Conservation (phyloP, 2,797 vertebrate species). For the Lophotriccus pileatus region DNA sequence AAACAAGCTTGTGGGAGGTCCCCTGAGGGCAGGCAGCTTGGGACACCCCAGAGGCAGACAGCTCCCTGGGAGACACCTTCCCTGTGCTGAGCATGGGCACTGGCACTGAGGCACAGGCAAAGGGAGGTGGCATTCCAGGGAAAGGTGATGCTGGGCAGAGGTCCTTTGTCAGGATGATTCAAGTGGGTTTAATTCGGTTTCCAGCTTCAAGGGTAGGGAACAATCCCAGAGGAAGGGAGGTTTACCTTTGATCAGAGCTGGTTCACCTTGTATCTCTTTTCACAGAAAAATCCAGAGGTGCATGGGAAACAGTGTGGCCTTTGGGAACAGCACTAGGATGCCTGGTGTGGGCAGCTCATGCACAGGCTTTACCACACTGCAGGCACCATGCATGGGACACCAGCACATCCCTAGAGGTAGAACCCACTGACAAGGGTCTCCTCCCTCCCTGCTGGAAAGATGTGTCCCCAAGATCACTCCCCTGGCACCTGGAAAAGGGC, state of each 20-base stretch:
- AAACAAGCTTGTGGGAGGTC: rapidly evolving
- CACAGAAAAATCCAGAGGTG: background rate
- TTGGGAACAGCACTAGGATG: background rate
- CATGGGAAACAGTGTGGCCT: rapidly evolving
- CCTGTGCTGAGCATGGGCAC: rapidly evolving
- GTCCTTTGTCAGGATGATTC: background rate
- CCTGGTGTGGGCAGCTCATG: background rate
- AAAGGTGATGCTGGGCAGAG: background rate
- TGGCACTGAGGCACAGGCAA: background rate
- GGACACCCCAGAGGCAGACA: background rate
- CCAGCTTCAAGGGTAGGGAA: background rate
- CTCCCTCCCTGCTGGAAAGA: background rate
- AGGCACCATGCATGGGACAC: background rate
- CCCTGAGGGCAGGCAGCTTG: rapidly evolving
- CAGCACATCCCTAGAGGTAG: background rate
- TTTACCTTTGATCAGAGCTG: background rate
- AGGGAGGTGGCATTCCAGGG: background rate
- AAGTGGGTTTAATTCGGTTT: rapidly evolving
- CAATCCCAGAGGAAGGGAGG: background rate
- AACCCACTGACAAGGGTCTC: background rate
- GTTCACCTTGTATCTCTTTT: rapidly evolving
- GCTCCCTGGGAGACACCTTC: background rate
- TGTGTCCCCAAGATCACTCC: background rate
- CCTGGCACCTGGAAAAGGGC: background rate
- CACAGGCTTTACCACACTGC: background rate